These are phyloP conservation scores for Hydrocynus forskahlii DNA, from an alignment of 2,797 vertebrate species.

Conservation along the genomic window DNA sequence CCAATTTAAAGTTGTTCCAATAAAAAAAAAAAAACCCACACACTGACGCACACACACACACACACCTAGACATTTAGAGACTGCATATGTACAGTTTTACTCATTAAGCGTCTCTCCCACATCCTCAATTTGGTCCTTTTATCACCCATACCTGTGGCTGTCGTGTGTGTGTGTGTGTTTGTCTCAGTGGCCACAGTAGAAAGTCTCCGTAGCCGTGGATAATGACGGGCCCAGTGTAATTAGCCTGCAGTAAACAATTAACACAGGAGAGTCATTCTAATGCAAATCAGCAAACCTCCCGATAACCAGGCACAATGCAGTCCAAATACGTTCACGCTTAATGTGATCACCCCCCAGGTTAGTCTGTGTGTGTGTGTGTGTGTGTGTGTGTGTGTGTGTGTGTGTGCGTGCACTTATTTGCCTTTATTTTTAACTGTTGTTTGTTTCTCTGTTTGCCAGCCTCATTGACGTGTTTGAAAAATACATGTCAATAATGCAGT, in stretches of 20 bases:
- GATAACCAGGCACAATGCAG: conserved; percentile 74
- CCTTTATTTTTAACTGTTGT: conserved; percentile 45
- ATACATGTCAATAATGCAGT: conserved; percentile 65
- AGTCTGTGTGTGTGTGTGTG: conserved; percentile 24
- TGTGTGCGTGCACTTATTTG: conserved; percentile 31
- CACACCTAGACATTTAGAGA: conserved; percentile 7
- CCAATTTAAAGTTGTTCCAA: conserved; percentile 48
- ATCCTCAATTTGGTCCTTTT: conserved; percentile 29
- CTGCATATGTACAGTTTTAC: not conserved
- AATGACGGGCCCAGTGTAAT: conserved; percentile 76
- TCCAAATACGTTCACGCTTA: conserved; percentile 74
- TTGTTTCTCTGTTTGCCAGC: conserved; percentile 60
- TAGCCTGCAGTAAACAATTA: conserved; percentile 80
- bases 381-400: not conserved
- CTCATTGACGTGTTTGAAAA: conserved; percentile 69
- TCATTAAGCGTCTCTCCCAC: not conserved
- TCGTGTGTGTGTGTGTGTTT: conserved; percentile 24
- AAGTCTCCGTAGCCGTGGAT: conserved; percentile 48
- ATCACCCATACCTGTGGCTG: conserved; percentile 40
- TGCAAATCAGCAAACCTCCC: conserved; percentile 73
- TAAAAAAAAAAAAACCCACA: not conserved
- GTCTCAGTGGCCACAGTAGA: conserved; percentile 29
- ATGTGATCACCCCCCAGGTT: conserved; percentile 68
- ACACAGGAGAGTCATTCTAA: conserved; percentile 70
- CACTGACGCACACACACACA: not conserved